Base-by-base conservation (phyloP, 2,888 invertebrate genomes). In the Eupithecia subfuscata region DNA sequence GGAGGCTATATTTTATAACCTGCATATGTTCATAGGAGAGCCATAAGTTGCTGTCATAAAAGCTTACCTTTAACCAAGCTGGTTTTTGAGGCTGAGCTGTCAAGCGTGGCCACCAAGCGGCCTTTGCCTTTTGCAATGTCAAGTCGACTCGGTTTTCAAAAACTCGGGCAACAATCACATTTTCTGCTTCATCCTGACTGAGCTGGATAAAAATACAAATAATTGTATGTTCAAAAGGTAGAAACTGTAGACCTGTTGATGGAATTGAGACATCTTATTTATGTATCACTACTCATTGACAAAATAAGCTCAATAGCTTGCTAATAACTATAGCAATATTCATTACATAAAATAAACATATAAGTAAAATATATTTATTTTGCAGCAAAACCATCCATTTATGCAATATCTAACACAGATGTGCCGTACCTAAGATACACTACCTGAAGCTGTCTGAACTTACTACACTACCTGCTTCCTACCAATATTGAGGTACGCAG, bases 81-180 rank as follows among this genome's bases (percentile, higher is more conserved):
- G 98, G 98, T 90, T 98, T 99, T 84, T 97, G 96, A 1, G 97
- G 97, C 78, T 97, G 96, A 14, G 97, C 96, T 1, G 97, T 97
- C 25, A 99, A 92, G 70, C 98, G 94, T 0, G 98, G 97, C 99
- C 99, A 99, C 96, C 97, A 98, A 1, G 95, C 95, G 2, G 93
- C 91, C 43, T 95, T 94, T 63, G 92, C 88, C 88, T 99, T 99
- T 71, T 94, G 95, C 64, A 99, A 92, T 0, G 95, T 91, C 83
- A 98, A 95, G 81, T 98, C 97, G 25, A 98, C 96, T 88, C 97
- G 96, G 77, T 97, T 96, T 77, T 97, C 98, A 75, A 96, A 96
- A 18, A 97, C 95, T 84, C 96, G 86, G 16, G 93, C 88, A 2
- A 82, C 85, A 2, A 85, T 84, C 3, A 85, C 86, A 73, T 83